Evolutionary conservation across 30 jellyfish, hydroid and myxozoan genomes (phyloP).

Genomic region (Nemopilema nomurai): DNA sequence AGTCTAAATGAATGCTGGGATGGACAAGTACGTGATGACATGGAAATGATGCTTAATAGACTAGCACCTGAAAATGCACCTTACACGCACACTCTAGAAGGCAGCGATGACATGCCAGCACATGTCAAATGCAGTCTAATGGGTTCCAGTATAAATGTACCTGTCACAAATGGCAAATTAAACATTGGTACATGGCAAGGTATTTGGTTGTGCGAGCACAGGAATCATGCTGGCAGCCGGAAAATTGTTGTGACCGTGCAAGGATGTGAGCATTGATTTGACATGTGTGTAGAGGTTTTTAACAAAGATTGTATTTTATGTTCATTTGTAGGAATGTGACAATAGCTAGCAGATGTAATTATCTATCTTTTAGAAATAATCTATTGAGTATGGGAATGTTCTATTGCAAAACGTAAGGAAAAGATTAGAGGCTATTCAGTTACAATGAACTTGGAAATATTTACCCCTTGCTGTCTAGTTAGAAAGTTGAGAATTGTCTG

Average conservation of each 20-base stretch:
- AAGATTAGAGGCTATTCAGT: too few relatives aligned
- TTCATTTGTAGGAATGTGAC: not conserved
- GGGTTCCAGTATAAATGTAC: slow-evolving; percentile 86
- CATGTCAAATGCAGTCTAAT: slow-evolving; percentile 91
- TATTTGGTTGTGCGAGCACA: slow-evolving; percentile 91
- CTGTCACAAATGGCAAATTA: slow-evolving; percentile 87
- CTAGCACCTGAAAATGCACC: slow-evolving; percentile 89
- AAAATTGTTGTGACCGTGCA: slow-evolving; percentile 84
- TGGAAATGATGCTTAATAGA: slow-evolving; percentile 89
- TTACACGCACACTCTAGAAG: slow-evolving; percentile 89
- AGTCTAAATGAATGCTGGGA: slow-evolving; percentile 95
- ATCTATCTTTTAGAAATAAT: too few relatives aligned
- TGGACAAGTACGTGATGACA: slow-evolving; percentile 79
- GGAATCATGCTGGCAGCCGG: slow-evolving; percentile 84
- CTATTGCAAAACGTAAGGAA: too few relatives aligned
- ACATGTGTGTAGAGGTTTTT: not conserved
- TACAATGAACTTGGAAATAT: too few relatives aligned
- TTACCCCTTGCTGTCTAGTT: too few relatives aligned
- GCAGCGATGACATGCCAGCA: slow-evolving; percentile 98
- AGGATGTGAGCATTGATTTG: slow-evolving; percentile 51
- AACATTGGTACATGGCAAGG: slow-evolving; percentile 99
- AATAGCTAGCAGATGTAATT: too few relatives aligned
- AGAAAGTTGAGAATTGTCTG: too few relatives aligned
- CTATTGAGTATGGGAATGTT: too few relatives aligned
- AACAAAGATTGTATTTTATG: not conserved